phyloP scores from a whole-genome alignment of 2,888 invertebrate genomes.

The Stramonita haemastoma region DNA sequence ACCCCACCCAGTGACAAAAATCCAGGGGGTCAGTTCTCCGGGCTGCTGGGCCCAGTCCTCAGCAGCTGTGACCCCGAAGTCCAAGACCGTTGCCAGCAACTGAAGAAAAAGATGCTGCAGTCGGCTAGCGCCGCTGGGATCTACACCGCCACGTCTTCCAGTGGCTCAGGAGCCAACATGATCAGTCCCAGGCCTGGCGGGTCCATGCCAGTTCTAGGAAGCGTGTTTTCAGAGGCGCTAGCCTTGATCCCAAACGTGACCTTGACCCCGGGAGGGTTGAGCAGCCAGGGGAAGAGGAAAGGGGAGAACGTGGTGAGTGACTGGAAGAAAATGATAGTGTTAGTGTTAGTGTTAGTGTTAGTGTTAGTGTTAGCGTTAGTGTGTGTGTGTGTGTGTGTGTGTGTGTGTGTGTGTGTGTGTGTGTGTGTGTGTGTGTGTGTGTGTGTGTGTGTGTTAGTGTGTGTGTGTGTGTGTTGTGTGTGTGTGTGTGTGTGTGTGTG shows the following conservation, averaged over 20 bases:
- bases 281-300: conserved; percentile 8
- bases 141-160: not conserved
- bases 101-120: conserved; percentile 21
- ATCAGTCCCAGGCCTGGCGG: not conserved
- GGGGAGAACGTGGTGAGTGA: not conserved
- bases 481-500: not conserved
- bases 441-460: not conserved
- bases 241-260: not conserved
- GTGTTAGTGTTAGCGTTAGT: not conserved
- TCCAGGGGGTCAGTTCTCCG: not conserved
- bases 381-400: conserved; percentile 25
- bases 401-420: conserved; percentile 9
- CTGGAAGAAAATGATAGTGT: not conserved
- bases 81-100: conserved; percentile 8
- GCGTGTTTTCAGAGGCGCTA: not conserved
- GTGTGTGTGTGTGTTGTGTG: not conserved
- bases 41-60: not conserved
- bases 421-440: conserved; percentile 7
- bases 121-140: not conserved
- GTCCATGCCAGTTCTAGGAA: not conserved
- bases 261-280: not conserved
- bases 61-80: not conserved
- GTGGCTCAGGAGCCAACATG: not conserved
- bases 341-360: not conserved
- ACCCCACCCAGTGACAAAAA: not conserved